Conservation (phyloP, 2,888 invertebrate species). For the Hartigia nigra region DNA sequence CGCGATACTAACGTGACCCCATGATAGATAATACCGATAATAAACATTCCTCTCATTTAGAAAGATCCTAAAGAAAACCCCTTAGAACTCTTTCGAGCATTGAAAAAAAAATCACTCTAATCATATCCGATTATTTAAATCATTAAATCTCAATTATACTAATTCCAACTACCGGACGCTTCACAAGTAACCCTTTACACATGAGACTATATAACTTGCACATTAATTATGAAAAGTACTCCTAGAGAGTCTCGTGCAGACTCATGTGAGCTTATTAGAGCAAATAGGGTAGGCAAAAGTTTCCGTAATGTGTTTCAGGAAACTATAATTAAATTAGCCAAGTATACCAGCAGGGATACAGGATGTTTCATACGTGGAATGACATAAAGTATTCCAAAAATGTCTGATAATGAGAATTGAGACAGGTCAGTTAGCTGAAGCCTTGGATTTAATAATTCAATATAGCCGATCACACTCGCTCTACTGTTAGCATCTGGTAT, state of each 20-base stretch:
- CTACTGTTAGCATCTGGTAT: slow-evolving; percentile 1
- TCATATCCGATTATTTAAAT: not conserved
- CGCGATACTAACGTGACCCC: not conserved
- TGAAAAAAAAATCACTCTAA: not conserved
- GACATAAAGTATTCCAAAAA: not conserved
- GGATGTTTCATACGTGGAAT: not conserved
- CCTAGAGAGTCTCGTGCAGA: not conserved
- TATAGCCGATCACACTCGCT: not conserved
- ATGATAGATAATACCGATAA: not conserved
- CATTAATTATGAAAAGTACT: not conserved
- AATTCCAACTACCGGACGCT: not conserved
- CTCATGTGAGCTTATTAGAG: not conserved
- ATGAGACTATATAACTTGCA: not conserved
- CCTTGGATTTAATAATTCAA: slow-evolving; percentile 4
- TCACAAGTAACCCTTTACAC: not conserved
- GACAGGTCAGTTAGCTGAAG: not conserved
- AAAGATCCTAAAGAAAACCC: not conserved
- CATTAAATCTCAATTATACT: not conserved
- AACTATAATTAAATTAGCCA: not conserved
- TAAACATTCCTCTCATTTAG: not conserved
- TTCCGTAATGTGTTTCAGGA: not conserved
- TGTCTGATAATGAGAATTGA: not conserved
- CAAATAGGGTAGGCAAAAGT: not conserved
- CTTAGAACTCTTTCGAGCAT: not conserved
- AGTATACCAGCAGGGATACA: not conserved